Conservation (phyloP, 2,797 vertebrate genomes). For the Craterocephalus amniculus region DNA sequence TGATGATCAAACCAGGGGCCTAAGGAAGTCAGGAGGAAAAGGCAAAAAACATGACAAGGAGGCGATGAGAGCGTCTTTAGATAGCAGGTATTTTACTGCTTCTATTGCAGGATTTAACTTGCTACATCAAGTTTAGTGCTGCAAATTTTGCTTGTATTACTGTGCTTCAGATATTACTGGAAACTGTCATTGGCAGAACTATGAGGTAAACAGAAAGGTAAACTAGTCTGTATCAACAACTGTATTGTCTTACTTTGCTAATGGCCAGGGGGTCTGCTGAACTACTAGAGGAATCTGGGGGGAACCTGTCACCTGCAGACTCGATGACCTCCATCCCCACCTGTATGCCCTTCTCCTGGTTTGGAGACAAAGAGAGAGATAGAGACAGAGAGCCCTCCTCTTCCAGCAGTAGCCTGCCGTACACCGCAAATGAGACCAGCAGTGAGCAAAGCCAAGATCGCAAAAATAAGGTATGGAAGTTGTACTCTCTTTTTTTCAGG, state of each 20-base stretch:
- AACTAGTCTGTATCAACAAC: not conserved
- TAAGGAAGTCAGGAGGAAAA: constrained; percentile 93
- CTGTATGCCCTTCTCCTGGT: constrained; percentile 96
- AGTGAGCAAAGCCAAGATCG: constrained; percentile 86
- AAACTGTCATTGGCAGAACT: not conserved
- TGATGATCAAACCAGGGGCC: constrained; percentile 81
- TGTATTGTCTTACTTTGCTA: not conserved
- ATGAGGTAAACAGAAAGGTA: not conserved
- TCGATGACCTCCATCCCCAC: constrained; percentile 92
- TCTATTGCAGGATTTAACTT: not conserved
- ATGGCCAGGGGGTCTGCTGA: constrained; percentile 88
- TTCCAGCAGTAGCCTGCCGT: constrained; percentile 85
- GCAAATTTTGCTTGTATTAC: not conserved
- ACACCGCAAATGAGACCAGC: constrained; percentile 79
- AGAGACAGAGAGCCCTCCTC: constrained; percentile 89
- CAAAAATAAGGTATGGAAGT: constrained; percentile 85
- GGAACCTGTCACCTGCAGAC: constrained; percentile 90
- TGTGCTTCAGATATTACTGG: not conserved
- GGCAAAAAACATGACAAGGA: constrained; percentile 93
- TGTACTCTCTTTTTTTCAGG: not conserved
- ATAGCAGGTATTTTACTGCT: constrained; percentile 85
- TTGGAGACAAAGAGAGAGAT: constrained; percentile 90
- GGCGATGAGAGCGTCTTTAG: constrained; percentile 86
- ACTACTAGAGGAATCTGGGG: constrained; percentile 88
- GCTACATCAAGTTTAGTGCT: not conserved